Evolutionary conservation across 92 coral and sea anemone species (phyloP).

Genomic region (Phenganax marumi): DNA sequence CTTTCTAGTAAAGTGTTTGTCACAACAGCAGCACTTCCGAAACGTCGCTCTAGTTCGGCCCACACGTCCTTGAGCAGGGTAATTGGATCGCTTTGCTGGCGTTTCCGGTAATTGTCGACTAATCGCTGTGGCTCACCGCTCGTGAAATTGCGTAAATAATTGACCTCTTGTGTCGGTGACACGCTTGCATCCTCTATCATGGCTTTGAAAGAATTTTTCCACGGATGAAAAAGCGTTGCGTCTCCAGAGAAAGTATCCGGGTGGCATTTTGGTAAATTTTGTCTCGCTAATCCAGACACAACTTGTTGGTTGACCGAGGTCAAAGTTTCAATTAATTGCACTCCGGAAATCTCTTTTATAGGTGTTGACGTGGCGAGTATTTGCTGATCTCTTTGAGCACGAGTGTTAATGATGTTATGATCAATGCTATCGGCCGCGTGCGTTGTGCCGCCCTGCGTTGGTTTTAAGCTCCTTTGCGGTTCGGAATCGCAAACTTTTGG

Average conservation of each 20-base stretch:
- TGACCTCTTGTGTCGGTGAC: neutral
- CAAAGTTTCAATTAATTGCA: too few species aligned
- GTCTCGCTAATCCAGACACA: too few species aligned
- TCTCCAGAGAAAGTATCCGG: conserved; percentile 52
- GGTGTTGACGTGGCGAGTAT: too few species aligned
- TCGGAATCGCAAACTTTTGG: too few species aligned
- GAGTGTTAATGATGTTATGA: too few species aligned
- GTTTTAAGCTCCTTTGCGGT: too few species aligned
- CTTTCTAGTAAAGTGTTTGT: conserved; percentile 30
- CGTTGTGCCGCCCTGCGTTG: too few species aligned
- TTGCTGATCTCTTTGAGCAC: too few species aligned
- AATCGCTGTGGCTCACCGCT: conserved; percentile 50
- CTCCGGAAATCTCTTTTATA: too few species aligned
- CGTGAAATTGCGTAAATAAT: conserved; percentile 58
- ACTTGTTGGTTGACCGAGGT: too few species aligned
- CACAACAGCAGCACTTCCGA: conserved; percentile 47
- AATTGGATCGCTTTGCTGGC: conserved; percentile 47
- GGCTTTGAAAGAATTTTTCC: neutral
- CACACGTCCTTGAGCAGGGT: conserved; percentile 44
- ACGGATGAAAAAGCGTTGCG: neutral
- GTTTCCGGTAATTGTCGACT: conserved; percentile 57
- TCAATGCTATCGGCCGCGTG: too few species aligned
- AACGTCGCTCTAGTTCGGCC: conserved; percentile 49
- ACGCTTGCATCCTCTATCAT: neutral
- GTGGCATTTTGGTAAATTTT: conserved; percentile 55